These are phyloP conservation scores for Monodelphis domestica DNA, from an alignment of 2,797 vertebrate genomes.

Conservation along the genomic window DNA sequence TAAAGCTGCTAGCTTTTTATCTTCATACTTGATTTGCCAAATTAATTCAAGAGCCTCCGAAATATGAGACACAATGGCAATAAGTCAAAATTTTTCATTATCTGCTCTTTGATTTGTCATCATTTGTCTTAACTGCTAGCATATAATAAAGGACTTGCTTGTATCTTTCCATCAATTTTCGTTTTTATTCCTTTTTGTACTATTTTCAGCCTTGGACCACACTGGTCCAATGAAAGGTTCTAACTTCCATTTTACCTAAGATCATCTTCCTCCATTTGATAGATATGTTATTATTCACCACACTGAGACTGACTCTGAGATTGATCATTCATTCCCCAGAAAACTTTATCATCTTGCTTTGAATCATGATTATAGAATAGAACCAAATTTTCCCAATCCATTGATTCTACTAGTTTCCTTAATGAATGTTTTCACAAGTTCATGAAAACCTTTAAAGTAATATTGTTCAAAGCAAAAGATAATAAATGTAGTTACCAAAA, in stretches of 20 bases:
- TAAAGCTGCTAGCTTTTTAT: constrained; percentile 78
- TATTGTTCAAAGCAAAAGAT: not conserved
- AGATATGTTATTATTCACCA: not conserved
- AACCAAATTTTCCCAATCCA: not conserved
- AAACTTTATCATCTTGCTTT: not conserved
- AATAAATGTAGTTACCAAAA: not conserved
- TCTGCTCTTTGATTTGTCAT: constrained; percentile 68
- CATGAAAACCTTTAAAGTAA: not conserved
- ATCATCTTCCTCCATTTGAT: not conserved
- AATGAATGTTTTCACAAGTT: not conserved
- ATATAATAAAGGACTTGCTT: constrained; percentile 62
- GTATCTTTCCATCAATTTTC: constrained; percentile 48
- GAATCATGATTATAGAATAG: not conserved
- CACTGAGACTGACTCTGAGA: not conserved
- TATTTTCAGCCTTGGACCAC: not conserved
- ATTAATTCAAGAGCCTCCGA: constrained; percentile 74
- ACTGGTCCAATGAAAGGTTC: not conserved
- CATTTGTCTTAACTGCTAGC: constrained; percentile 75
- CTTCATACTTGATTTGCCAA: constrained; percentile 70
- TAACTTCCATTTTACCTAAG: not conserved
- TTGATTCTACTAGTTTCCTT: not conserved
- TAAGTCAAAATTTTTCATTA: constrained; percentile 81
- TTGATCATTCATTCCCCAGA: not conserved
- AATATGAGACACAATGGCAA: constrained; percentile 77
- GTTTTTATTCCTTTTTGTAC: not conserved